A percentile compares a stretch with the other conserved stretches of the same genome.
phyloP scores from a whole-genome alignment of 1,140 invertebrate species.

The Macrobrachium nipponense region DNA sequence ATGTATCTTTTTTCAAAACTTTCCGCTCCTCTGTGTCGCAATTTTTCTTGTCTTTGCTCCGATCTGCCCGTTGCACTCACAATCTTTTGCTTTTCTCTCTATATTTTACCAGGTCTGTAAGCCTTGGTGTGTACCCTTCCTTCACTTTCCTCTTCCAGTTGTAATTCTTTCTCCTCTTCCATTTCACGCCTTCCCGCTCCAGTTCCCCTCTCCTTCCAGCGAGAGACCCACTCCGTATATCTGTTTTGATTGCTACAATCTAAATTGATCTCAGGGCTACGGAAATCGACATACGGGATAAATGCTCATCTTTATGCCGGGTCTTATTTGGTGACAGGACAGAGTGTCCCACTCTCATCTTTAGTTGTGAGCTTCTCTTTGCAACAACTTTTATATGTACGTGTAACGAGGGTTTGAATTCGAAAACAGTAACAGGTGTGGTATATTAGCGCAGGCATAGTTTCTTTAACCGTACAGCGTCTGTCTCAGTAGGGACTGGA shows the following conservation, averaged over 20 bases:
- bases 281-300: no score
- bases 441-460: no score
- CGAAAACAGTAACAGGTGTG: no score
- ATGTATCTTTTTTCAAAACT: not conserved
- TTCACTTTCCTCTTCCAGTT: not conserved
- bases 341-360: not conserved
- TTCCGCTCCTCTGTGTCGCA: not conserved
- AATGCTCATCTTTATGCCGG: no score
- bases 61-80: not conserved
- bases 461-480: no score
- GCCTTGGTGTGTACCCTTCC: not conserved
- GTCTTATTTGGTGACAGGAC: no score
- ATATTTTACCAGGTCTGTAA: not conserved
- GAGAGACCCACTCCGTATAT: not conserved
- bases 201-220: not conserved
- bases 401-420: no score
- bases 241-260: not conserved
- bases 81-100: not conserved
- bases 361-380: slow-evolving; percentile 6
- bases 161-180: not conserved
- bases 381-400: no score
- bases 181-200: not conserved
- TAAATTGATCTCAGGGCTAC: not conserved
- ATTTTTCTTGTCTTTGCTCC: no score
- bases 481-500: no score